phyloP scores from a whole-genome alignment of 2,888 invertebrate species.

The Autographa pulchrina region DNA sequence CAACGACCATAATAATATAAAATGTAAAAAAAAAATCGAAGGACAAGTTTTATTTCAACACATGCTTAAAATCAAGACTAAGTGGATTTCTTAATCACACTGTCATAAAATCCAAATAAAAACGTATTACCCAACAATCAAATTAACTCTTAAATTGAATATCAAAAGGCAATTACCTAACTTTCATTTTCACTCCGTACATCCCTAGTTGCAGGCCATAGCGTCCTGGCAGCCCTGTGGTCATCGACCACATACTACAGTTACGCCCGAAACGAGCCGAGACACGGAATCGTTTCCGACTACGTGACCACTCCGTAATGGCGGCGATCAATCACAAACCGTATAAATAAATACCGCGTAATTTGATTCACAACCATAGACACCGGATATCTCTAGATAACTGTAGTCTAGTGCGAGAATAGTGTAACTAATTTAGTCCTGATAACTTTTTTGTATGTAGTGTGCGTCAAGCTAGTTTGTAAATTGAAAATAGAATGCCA shows the following conservation, averaged over 20 bases:
- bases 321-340: slow-evolving; percentile 50
- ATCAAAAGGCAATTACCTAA: background rate
- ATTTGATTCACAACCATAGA: slow-evolving; percentile 48
- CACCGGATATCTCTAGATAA: slow-evolving; percentile 49
- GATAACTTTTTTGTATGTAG: slow-evolving; percentile 26
- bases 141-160: background rate
- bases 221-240: slow-evolving; percentile 53
- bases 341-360: slow-evolving; percentile 54
- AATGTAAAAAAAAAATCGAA: too few species aligned
- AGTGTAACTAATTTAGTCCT: slow-evolving; percentile 25
- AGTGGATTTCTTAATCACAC: background rate
- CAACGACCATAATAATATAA: too few species aligned
- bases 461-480: slow-evolving; percentile 12
- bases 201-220: slow-evolving; percentile 20
- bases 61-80: background rate
- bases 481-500: slow-evolving; percentile 36
- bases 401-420: slow-evolving; percentile 44
- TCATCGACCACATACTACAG: slow-evolving; percentile 61
- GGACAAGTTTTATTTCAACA: background rate
- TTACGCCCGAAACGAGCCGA: slow-evolving; percentile 52
- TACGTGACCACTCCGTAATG: slow-evolving; percentile 55
- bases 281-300: slow-evolving; percentile 58
- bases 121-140: background rate
- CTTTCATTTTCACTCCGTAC: slow-evolving; percentile 2
- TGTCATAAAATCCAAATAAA: background rate